Percentiles rank a stretch among this genome's conserved stretches.
These are phyloP conservation scores for Apotomis capreana DNA, from an alignment of 2,888 invertebrate genomes.

Conservation along the genomic window DNA sequence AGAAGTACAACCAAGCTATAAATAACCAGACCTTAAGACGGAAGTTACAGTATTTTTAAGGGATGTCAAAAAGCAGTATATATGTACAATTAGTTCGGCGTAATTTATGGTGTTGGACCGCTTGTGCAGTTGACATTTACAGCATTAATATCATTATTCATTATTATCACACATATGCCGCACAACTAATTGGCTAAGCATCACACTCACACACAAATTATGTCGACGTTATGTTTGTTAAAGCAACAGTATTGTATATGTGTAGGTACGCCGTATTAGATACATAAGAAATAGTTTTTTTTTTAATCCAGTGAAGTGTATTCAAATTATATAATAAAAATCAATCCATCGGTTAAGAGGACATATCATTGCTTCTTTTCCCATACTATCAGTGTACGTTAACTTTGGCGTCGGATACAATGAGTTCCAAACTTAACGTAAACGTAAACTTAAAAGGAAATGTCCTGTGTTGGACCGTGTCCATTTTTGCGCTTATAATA, in stretches of 20 bases:
- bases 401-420: too few species aligned
- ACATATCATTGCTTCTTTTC: too few species aligned
- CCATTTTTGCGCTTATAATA: too few species aligned
- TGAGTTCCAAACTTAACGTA: too few species aligned
- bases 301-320: background rate
- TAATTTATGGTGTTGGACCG: background rate
- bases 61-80: too few species aligned
- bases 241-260: slow-evolving; percentile 32
- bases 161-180: slow-evolving; percentile 29
- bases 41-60: too few species aligned
- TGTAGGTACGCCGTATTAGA: slow-evolving; percentile 1
- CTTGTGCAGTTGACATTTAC: background rate
- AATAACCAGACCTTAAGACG: too few species aligned
- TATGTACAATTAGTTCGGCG: too few species aligned
- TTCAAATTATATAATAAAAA: background rate
- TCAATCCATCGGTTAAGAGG: background rate
- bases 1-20: too few species aligned
- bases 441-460: too few species aligned
- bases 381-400: too few species aligned
- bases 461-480: too few species aligned
- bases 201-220: slow-evolving; percentile 14
- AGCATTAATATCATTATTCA: background rate
- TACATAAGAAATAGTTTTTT: slow-evolving; percentile 11
- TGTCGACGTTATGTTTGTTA: slow-evolving; percentile 16
- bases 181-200: slow-evolving; percentile 45